Evolutionary conservation across 2,113 vertebrate genomes (phyloP).

Genomic region (Percina caprodes): DNA sequence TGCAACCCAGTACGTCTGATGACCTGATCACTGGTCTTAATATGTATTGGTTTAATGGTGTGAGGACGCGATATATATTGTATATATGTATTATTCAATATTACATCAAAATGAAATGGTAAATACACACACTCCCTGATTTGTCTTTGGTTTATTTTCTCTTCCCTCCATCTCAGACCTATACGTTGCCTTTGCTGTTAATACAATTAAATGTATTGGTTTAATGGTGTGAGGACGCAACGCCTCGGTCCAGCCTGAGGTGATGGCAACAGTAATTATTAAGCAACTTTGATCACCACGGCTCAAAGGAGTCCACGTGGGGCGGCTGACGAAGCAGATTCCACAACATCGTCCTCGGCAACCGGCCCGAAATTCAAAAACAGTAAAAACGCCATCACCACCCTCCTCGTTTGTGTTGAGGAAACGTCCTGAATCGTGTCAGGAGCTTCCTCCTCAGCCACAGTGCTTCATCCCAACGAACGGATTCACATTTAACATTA

Average conservation of each 20-base stretch:
- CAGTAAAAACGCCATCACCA: background rate
- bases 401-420: background rate
- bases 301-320: conserved; percentile 5
- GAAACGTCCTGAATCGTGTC: background rate
- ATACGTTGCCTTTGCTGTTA: background rate
- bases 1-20: background rate
- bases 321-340: fast-evolving
- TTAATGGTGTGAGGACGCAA: background rate
- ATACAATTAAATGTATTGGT: background rate
- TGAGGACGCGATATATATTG: too few species aligned
- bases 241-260: background rate
- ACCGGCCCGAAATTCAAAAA: background rate
- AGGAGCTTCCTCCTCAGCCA: background rate
- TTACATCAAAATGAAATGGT: background rate
- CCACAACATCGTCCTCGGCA: background rate
- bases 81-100: too few species aligned
- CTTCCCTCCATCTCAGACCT: background rate
- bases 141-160: conserved; percentile 39
- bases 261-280: background rate
- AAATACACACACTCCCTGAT: conserved; percentile 53
- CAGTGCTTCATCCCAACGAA: background rate
- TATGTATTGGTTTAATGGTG: too few species aligned
- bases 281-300: background rate
- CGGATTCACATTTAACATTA: conserved; percentile 40
- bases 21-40: background rate